A percentile compares a stretch with the other conserved stretches of the same genome.
These are phyloP conservation scores for Apodemus agrarius DNA, from an alignment of 2,797 vertebrate genomes.

Conservation along the genomic window DNA sequence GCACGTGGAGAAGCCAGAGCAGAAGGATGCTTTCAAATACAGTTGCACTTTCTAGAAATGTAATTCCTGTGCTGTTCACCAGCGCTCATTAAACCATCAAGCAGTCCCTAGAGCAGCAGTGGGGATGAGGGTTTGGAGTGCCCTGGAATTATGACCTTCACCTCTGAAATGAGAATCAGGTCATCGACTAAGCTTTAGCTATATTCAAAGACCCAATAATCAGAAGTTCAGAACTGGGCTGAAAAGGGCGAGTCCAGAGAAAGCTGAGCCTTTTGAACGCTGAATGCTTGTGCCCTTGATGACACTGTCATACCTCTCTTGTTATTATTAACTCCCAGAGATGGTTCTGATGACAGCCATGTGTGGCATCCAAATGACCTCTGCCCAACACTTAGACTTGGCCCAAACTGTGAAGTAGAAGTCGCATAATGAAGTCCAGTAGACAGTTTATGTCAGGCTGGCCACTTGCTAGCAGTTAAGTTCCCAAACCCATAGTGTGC, in stretches of 20 bases:
- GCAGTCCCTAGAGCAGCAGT: background rate
- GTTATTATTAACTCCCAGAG: background rate
- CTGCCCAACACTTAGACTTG: background rate
- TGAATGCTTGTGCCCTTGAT: background rate
- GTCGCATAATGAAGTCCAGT: background rate
- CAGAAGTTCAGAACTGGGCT: background rate
- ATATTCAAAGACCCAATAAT: background rate
- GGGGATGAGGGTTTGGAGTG: background rate
- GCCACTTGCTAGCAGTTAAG: background rate
- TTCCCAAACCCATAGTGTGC: background rate
- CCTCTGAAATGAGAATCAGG: slow-evolving; percentile 5
- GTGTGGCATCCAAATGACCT: background rate
- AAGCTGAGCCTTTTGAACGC: background rate
- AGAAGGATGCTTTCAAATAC: slow-evolving; percentile 55
- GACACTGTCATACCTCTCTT: background rate
- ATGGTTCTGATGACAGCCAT: background rate
- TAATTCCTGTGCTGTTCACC: slow-evolving; percentile 10
- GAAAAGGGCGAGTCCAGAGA: background rate
- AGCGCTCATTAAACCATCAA: slow-evolving; percentile 48
- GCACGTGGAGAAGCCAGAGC: slow-evolving; percentile 37
- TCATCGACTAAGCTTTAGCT: background rate
- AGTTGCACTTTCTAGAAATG: slow-evolving; percentile 39
- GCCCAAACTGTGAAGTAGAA: background rate
- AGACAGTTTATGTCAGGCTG: slow-evolving; percentile 14
- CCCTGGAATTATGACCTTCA: slow-evolving; percentile 4